A percentile compares a stretch with the other conserved stretches of the same genome.
phyloP scores from a whole-genome alignment of 92 coral and sea anemone genomes.

The Paramuricea clavata region DNA sequence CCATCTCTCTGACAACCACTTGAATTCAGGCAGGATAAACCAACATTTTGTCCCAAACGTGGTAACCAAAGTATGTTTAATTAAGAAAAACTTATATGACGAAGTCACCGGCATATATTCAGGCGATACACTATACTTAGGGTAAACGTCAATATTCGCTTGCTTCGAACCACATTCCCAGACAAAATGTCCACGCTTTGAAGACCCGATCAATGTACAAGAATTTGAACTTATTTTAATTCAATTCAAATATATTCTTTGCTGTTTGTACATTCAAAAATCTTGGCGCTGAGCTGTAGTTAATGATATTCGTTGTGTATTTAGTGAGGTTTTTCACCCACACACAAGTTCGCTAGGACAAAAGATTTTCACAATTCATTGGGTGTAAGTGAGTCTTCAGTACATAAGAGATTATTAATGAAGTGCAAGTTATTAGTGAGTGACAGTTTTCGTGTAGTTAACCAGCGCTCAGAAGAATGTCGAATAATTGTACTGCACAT shows the following conservation, averaged over 20 bases:
- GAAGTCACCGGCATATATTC: too few species aligned
- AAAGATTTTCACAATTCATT: background rate
- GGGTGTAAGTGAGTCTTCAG: background rate
- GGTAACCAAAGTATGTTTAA: constrained; percentile 6
- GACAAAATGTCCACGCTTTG: background rate
- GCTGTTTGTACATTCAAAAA: background rate
- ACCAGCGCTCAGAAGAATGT: too few species aligned
- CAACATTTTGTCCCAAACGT: background rate
- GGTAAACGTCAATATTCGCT: too few species aligned
- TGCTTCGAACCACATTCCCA: background rate
- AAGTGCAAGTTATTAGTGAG: background rate
- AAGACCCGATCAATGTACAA: background rate
- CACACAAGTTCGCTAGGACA: background rate
- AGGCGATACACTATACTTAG: too few species aligned
- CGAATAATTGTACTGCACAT: too few species aligned
- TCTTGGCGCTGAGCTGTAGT: background rate
- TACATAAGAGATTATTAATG: background rate
- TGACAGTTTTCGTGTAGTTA: too few species aligned
- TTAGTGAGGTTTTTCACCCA: background rate
- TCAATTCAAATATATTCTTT: too few species aligned
- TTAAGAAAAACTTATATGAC: background rate
- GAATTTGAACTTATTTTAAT: too few species aligned
- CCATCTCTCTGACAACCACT: background rate
- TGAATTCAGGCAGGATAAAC: background rate
- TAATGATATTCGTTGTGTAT: background rate